These are phyloP conservation scores for Cryptus armator DNA, from an alignment of 2,888 invertebrate species.

Conservation along the genomic window DNA sequence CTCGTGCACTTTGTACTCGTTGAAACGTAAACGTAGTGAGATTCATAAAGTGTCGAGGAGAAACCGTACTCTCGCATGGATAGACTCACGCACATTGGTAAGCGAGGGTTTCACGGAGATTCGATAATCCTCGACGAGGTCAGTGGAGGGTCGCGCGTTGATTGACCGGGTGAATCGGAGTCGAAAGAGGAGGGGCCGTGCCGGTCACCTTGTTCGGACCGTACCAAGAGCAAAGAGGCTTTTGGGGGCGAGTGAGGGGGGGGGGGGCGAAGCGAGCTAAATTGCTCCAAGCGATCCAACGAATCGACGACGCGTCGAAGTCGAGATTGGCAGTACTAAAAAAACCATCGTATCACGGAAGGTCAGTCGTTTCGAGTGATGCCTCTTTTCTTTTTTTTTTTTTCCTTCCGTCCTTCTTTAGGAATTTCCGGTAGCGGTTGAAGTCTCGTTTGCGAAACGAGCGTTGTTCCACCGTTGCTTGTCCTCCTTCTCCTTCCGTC, in stretches of 20 bases:
- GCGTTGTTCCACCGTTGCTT: background rate
- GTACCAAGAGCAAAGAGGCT: slow-evolving; percentile 10
- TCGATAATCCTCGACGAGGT: slow-evolving; percentile 76
- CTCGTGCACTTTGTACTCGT: background rate
- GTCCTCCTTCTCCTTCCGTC: background rate
- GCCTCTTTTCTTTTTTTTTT: background rate
- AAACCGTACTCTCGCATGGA: background rate
- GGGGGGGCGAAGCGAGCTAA: slow-evolving; percentile 43
- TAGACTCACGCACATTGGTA: slow-evolving; percentile 26
- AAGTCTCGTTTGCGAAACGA: slow-evolving; percentile 13
- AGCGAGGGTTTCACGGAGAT: slow-evolving; percentile 69
- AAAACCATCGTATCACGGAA: slow-evolving; percentile 45
- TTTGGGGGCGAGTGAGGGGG: background rate
- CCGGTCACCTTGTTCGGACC: slow-evolving; percentile 49
- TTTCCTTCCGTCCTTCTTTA: background rate
- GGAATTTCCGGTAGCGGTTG: slow-evolving; percentile 44
- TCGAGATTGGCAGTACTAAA: slow-evolving; percentile 51
- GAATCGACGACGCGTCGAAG: slow-evolving; percentile 34
- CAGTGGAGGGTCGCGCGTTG: slow-evolving; percentile 73
- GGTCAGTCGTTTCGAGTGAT: slow-evolving; percentile 45
- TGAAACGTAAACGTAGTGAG: background rate
- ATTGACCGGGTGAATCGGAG: slow-evolving; percentile 71
- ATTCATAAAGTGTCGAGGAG: slow-evolving; percentile 7
- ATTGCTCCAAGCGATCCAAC: slow-evolving; percentile 43
- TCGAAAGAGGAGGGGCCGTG: slow-evolving; percentile 27